Percentiles rank a stretch among this genome's conserved stretches.
phyloP scores from a whole-genome alignment of 2,888 invertebrate species.

The Neuroscelio doddi region DNA sequence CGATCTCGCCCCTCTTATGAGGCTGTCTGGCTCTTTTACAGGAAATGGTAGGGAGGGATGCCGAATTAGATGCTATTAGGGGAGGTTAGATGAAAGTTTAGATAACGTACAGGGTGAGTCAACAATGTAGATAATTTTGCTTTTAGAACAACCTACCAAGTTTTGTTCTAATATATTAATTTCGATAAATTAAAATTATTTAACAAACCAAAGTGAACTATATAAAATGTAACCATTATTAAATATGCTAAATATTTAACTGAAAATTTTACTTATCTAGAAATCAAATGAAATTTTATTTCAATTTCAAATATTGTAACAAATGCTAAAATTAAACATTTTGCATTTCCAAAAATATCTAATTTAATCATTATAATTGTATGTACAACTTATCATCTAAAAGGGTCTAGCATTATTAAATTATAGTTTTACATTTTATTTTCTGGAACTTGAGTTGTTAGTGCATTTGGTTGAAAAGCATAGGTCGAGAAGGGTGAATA shows the following conservation, averaged over 20 bases:
- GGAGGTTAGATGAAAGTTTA: slow-evolving; percentile 71
- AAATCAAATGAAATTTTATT: no score
- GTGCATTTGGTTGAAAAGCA: slow-evolving; percentile 2
- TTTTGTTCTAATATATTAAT: no score
- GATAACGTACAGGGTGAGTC: slow-evolving; percentile 67
- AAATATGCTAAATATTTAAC: no score
- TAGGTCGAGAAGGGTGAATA: slow-evolving; percentile 10
- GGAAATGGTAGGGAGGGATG: slow-evolving; percentile 64
- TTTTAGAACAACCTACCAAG: no score
- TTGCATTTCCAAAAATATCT: no score
- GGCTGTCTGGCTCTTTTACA: slow-evolving; percentile 56
- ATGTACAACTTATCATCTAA: no score
- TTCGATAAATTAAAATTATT: not conserved
- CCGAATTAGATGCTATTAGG: slow-evolving; percentile 69
- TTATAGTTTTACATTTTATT: not conserved
- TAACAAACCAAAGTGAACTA: no score
- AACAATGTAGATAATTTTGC: slow-evolving; percentile 46
- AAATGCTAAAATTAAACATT: no score
- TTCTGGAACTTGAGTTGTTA: slow-evolving; percentile 6
- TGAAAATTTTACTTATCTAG: no score
- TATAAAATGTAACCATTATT: no score
- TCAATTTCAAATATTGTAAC: no score
- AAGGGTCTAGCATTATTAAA: not conserved
- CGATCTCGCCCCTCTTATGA: slow-evolving; percentile 42
- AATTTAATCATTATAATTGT: no score